These are phyloP conservation scores for Heterodera schachtii DNA, from an alignment of 1,140 invertebrate genomes.

Conservation along the genomic window DNA sequence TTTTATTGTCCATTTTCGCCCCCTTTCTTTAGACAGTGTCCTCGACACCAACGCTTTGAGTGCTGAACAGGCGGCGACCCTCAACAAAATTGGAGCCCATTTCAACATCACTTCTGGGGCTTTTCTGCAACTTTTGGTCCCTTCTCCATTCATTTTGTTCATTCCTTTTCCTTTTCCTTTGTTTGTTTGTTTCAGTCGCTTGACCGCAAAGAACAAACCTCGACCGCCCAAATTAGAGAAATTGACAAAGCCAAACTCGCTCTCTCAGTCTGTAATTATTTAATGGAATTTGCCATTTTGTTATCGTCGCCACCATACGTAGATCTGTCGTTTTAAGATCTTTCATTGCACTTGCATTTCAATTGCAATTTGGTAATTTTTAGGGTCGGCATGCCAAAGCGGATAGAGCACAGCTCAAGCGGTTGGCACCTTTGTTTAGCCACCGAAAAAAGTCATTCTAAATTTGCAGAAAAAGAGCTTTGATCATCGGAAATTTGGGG, in stretches of 20 bases:
- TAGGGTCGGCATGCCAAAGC: slow-evolving; percentile 61
- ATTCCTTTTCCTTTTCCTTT: background rate
- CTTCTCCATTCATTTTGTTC: background rate
- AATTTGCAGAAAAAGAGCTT: slow-evolving; percentile 34
- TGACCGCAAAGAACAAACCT: slow-evolving; percentile 53
- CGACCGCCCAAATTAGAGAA: slow-evolving; percentile 53
- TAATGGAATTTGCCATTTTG: slow-evolving; percentile 3
- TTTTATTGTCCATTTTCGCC: too few species aligned
- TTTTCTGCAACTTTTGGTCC: slow-evolving; percentile 47
- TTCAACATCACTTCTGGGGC: slow-evolving; percentile 43
- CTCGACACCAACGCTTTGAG: slow-evolving; percentile 50
- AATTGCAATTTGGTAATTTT: slow-evolving; percentile 29
- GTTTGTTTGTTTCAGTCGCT: slow-evolving; percentile 34
- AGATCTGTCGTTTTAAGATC: too few species aligned
- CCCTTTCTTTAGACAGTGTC: slow-evolving; percentile 39
- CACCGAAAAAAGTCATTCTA: background rate
- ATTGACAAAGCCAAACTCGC: slow-evolving; percentile 61
- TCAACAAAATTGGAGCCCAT: slow-evolving; percentile 53
- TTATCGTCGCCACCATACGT: background rate
- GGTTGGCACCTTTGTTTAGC: background rate
- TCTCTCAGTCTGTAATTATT: slow-evolving; percentile 57
- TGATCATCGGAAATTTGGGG: slow-evolving; percentile 50
- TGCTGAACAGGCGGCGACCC: slow-evolving; percentile 43
- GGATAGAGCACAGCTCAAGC: slow-evolving; percentile 54
- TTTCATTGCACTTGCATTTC: background rate